These are phyloP conservation scores for Probaryconus sp. DNA, from an alignment of 1,140 invertebrate species.

Conservation along the genomic window DNA sequence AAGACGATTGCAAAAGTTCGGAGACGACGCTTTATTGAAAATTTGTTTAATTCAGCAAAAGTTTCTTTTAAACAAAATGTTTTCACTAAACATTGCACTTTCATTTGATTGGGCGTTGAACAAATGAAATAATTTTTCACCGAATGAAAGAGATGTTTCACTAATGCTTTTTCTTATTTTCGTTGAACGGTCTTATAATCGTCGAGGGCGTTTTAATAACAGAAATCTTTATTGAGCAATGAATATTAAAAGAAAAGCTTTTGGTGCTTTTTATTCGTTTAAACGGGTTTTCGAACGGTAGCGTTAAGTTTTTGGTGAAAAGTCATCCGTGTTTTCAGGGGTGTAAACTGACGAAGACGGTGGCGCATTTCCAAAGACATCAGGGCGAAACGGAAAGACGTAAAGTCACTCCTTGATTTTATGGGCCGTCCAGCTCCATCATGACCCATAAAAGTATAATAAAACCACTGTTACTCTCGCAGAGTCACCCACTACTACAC, in stretches of 20 bases:
- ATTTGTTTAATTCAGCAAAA: constrained; percentile 34
- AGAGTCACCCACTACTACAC: constrained; percentile 64
- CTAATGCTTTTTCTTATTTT: too few species aligned
- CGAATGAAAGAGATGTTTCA: too few species aligned
- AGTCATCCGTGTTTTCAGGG: constrained; percentile 13
- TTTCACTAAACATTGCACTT: too few species aligned
- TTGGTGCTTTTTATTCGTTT: constrained; percentile 45
- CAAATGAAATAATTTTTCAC: too few species aligned
- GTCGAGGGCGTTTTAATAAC: too few species aligned
- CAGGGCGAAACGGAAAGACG: constrained; percentile 54
- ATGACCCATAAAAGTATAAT: constrained; percentile 75
- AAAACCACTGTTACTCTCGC: constrained; percentile 73
- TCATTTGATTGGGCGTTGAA: too few species aligned
- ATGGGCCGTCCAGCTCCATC: constrained; percentile 75
- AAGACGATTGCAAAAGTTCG: background rate
- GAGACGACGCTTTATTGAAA: constrained; percentile 18
- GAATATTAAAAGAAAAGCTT: constrained; percentile 50
- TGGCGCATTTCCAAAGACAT: constrained; percentile 44
- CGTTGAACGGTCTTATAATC: too few species aligned
- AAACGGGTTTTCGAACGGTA: constrained; percentile 21
- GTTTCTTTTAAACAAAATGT: too few species aligned
- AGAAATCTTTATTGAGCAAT: constrained; percentile 37
- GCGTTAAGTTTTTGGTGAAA: constrained; percentile 27
- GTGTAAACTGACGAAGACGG: constrained; percentile 53
- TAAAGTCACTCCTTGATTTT: constrained; percentile 68